Evolutionary conservation across 1,140 invertebrate species (phyloP).

Genomic region (Xylocopa sonorina): DNA sequence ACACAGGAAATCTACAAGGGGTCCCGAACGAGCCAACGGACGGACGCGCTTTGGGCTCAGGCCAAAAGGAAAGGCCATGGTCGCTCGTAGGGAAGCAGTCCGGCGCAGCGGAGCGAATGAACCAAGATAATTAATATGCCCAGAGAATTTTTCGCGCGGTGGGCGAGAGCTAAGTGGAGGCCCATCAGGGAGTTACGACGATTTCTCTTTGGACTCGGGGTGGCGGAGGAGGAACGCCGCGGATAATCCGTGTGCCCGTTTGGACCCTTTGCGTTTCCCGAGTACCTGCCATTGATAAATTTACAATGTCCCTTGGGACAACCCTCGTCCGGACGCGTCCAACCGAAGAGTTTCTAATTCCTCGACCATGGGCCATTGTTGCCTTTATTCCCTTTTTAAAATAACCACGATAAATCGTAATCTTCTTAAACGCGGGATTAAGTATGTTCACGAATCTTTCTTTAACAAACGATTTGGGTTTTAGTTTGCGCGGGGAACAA

Average conservation of each 20-base stretch:
- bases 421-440: too few species aligned
- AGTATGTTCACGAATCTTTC: not conserved
- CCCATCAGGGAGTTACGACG: conserved; percentile 20
- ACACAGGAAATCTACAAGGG: conserved; percentile 18
- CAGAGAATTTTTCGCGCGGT: conserved; percentile 11
- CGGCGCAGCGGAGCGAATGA: not conserved
- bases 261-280: conserved; percentile 17
- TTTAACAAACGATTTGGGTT: too few species aligned
- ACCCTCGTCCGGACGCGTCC: conserved; percentile 1
- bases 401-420: too few species aligned
- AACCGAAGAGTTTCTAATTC: not conserved
- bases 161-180: not conserved
- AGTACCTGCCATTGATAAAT: conserved; percentile 41
- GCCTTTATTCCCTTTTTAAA: too few species aligned
- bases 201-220: conserved; percentile 34
- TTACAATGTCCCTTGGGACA: conserved; percentile 17
- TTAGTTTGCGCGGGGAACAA: too few species aligned
- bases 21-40: not conserved
- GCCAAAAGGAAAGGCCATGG: conserved; percentile 22
- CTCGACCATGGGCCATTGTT: not conserved
- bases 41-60: not conserved
- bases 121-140: conserved; percentile 37
- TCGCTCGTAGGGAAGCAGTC: not conserved
- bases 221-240: not conserved
- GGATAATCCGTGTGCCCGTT: conserved; percentile 34